Evolutionary conservation across 1,140 invertebrate genomes (phyloP).

Genomic region (Bombus polaris): DNA sequence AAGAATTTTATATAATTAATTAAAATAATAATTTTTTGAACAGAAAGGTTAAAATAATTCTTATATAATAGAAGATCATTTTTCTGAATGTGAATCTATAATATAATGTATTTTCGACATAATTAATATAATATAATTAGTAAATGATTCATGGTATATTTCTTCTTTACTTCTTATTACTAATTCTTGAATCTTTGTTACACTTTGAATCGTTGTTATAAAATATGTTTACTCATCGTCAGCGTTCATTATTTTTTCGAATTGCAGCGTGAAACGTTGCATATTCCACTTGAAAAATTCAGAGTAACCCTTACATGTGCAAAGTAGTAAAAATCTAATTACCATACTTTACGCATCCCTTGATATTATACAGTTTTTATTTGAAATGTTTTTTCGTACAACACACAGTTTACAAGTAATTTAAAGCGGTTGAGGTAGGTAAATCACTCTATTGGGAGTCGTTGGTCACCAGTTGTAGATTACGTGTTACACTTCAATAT

Average conservation of each 20-base stretch:
- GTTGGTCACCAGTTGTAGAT: neutral
- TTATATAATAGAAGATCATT: no score
- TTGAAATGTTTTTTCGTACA: neutral
- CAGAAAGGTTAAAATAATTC: neutral
- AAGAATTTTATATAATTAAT: neutral
- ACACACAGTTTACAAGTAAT: neutral
- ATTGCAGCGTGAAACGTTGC: neutral
- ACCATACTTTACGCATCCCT: neutral
- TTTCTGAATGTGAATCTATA: no score
- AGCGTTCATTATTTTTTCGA: neutral
- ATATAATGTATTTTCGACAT: no score
- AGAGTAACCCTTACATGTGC: neutral
- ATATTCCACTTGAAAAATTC: neutral
- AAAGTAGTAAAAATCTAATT: neutral
- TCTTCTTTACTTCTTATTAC: neutral
- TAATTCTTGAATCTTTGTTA: neutral
- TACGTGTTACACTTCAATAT: neutral
- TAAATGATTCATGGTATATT: neutral
- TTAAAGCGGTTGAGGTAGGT: neutral
- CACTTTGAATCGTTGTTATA: neutral
- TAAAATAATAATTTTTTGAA: neutral
- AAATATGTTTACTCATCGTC: no score
- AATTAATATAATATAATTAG: no score
- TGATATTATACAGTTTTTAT: neutral
- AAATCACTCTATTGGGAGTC: neutral